Evolutionary conservation across 1,140 invertebrate genomes (phyloP), one percentile per base, ranked within the genome.

Genomic region (Listronotus oregonensis): DNA sequence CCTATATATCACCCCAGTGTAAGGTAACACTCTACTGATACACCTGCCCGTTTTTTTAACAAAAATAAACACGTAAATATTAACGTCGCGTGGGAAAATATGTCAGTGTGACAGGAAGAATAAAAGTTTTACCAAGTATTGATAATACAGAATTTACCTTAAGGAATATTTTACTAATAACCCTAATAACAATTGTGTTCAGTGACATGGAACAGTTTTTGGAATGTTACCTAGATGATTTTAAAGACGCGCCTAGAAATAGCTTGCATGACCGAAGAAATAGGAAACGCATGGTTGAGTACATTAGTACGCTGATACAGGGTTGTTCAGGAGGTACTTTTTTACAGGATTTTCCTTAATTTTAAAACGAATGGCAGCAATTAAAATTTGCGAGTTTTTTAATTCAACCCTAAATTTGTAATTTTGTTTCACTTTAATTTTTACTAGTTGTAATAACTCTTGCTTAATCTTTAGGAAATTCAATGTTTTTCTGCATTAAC

Each of bases 201-300:
- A 63, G 18, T 64, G 50, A 44, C 10, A 90, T 90, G 89, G 87
- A 89, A 77, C 80, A 85, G 40, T 80, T 89, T 54, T 85, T 90
- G 74, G 84, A 88, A 57, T 86, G 82, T 75, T 89, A 89, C 76
- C 89, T 90, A 70, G 87, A 90, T 58, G 82, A 83, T 34, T 89
- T 90, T 70, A 75, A 81, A 37, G 81, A 85, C 66, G 78, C 88
- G 73, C 84, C 89, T 44, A 80, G 88, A 21, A 86, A 86, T 73
- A 84, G 82, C 73, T 78, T 90, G 14, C 84, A 86, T 32, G 84
- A 85, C 10, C 81, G 86, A 49, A 82, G 84, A 64, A 89, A 86
- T 75, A 80, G 89, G 52, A 77, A 84, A 40, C 82, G 86, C 57
- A 75, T 90, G 18, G 85, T 88, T 9, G 83, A 85, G 68, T 89